Conservation (phyloP, 1,140 invertebrate genomes). For the Watersipora subatra region DNA sequence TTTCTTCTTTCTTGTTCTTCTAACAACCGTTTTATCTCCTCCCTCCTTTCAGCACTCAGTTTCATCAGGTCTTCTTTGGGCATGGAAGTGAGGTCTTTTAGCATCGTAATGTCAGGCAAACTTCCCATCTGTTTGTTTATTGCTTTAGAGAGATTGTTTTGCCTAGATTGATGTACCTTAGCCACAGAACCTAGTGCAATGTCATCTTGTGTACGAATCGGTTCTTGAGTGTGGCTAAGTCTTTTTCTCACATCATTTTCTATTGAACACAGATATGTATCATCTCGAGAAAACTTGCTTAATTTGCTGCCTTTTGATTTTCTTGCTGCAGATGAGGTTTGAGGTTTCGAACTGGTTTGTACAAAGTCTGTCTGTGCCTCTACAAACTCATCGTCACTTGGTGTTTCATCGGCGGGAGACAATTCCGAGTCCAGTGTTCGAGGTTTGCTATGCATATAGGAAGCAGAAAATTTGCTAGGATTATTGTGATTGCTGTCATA, state of each 20-base stretch:
- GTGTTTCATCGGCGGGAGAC: too few species aligned
- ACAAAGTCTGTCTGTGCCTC: neutral
- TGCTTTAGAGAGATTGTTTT: constrained; percentile 10
- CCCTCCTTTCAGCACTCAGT: constrained; percentile 76
- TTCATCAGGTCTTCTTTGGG: constrained; percentile 85
- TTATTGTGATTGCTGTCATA: neutral
- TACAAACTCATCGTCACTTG: neutral
- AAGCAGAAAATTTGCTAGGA: neutral
- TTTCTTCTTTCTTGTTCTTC: constrained; percentile 63
- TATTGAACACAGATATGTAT: neutral
- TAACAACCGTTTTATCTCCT: constrained; percentile 75
- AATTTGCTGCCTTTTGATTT: neutral
- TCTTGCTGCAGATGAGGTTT: neutral
- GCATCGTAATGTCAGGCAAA: constrained; percentile 70
- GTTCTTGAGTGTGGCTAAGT: constrained; percentile 9
- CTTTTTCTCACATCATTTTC: constrained; percentile 9
- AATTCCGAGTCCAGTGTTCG: neutral
- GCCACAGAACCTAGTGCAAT: constrained; percentile 41
- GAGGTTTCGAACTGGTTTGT: neutral
- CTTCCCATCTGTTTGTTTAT: constrained; percentile 41
- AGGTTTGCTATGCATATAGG: too few species aligned
- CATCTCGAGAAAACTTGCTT: neutral
- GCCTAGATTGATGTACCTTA: constrained; percentile 66
- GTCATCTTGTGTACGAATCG: constrained; percentile 42
- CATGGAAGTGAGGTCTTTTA: constrained; percentile 55